These are phyloP conservation scores for Zelleria hepariella DNA, from an alignment of 2,888 invertebrate species.

Conservation along the genomic window DNA sequence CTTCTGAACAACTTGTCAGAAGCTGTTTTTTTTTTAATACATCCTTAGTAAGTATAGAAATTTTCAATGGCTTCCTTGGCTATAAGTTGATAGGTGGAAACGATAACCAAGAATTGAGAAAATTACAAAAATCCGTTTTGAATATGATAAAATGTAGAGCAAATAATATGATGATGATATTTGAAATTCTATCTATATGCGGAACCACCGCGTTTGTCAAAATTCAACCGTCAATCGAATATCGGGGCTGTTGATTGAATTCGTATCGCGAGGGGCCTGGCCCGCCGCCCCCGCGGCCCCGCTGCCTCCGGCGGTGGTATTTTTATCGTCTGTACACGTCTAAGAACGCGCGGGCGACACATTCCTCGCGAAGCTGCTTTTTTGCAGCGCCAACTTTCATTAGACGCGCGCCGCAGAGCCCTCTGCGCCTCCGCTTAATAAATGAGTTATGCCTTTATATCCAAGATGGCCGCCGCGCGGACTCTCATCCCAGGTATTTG, in stretches of 20 bases:
- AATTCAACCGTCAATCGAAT: conserved; percentile 36
- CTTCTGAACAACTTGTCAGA: too few species aligned
- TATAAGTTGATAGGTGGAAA: neutral
- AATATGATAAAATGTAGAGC: neutral
- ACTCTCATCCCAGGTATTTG: neutral
- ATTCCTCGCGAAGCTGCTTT: conserved; percentile 63
- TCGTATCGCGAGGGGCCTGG: conserved; percentile 45
- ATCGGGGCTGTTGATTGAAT: conserved; percentile 58
- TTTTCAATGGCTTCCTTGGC: neutral
- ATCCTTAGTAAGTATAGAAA: too few species aligned
- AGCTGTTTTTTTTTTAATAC: too few species aligned
- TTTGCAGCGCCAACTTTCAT: conserved; percentile 67
- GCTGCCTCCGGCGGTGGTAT: conserved; percentile 44
- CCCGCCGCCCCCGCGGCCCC: neutral
- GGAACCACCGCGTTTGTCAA: conserved; percentile 2
- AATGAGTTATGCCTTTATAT: conserved; percentile 66
- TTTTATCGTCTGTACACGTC: conserved; percentile 67
- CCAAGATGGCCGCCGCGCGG: conserved; percentile 51
- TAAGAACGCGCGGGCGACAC: conserved; percentile 65
- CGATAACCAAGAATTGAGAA: neutral
- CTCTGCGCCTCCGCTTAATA: conserved; percentile 62
- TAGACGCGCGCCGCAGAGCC: conserved; percentile 57
- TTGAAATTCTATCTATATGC: neutral
- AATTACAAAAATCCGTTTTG: neutral
- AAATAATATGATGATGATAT: neutral